These are phyloP conservation scores for Pseudococcus longispinus DNA, from an alignment of 2,888 invertebrate genomes.

Conservation along the genomic window DNA sequence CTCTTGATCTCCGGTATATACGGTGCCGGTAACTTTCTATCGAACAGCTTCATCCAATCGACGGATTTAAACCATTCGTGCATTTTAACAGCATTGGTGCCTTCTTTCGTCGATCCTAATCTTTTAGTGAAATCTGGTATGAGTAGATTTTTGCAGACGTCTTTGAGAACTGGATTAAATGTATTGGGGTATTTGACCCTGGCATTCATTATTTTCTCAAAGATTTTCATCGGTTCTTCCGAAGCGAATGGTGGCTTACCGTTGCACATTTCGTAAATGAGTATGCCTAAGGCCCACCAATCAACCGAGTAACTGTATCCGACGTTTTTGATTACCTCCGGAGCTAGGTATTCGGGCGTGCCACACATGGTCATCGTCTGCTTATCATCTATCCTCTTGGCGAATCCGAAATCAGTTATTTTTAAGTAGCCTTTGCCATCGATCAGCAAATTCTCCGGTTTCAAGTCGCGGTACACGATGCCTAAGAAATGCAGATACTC, in stretches of 20 bases:
- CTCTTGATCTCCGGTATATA: slow-evolving; percentile 50
- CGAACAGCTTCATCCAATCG: slow-evolving; percentile 40
- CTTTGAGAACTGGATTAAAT: slow-evolving; percentile 44
- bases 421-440: slow-evolving; percentile 39
- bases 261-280: slow-evolving; percentile 50
- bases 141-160: slow-evolving; percentile 10
- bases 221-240: slow-evolving; percentile 54
- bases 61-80: slow-evolving; percentile 50
- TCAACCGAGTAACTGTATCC: slow-evolving; percentile 49
- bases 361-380: slow-evolving; percentile 48
- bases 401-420: slow-evolving; percentile 55
- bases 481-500: slow-evolving; percentile 48
- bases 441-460: slow-evolving; percentile 51
- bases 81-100: slow-evolving; percentile 40
- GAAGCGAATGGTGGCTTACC: slow-evolving; percentile 54
- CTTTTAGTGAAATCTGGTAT: slow-evolving; percentile 43
- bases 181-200: slow-evolving; percentile 51
- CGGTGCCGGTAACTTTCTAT: slow-evolving; percentile 34
- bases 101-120: slow-evolving; percentile 20
- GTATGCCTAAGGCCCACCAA: slow-evolving; percentile 53
- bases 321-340: slow-evolving; percentile 53
- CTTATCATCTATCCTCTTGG: slow-evolving; percentile 51
- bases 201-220: slow-evolving; percentile 54
- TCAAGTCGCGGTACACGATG: slow-evolving; percentile 51
- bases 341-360: slow-evolving; percentile 50